Base-by-base conservation (phyloP, 2,888 invertebrate genomes). In the Conchocele bisecta region DNA sequence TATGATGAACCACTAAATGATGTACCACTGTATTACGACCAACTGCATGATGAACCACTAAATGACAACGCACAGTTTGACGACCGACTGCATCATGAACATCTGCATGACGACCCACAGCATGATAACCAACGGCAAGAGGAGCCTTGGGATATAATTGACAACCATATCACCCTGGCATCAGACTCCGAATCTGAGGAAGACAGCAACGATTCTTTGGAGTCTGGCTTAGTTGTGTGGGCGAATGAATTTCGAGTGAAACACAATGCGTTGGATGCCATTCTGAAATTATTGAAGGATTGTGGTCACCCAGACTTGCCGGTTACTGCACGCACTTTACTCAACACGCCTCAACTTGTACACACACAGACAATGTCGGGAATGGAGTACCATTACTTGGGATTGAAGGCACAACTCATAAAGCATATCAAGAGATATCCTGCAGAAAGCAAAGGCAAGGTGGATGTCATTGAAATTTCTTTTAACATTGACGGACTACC, bases 301-400 rank as follows among this genome's bases (percentile, higher is more conserved):
- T n/a, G 42, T 41, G 57, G 57, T n/a, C 57, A 57, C 22, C 17
- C 15, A 4, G 7, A 57, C 17, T 28, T 57, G 11, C 57, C 57
- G 17, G 15, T 9, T n/a, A 29, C 29, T 13, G 41, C 42, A n/a
- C 26, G 57, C 22, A 57, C 57, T 5, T 31, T 57, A 11, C 22
- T 57, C 3, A 29, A 44, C 11, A 44, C 44, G 11, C 20, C 15
- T 3, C 28, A 17, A 31, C 44, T 17, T 22, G 11, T 44, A 29
- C 13, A 44, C 9, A 42, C 31, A 9, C 22, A 26, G 22, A 44
- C n/a, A 9, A 42, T n/a, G 15, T 42, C 44, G 5, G 57, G 31
- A 29, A 44, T 42, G 42, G 53, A 53, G 15, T 57, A 57, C 22
- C 20, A 26, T n/a, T 20, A 57, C 24, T 57, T 57, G 29, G 57